These are phyloP conservation scores for Homarus americanus DNA, from an alignment of 1,140 invertebrate species.

Conservation along the genomic window DNA sequence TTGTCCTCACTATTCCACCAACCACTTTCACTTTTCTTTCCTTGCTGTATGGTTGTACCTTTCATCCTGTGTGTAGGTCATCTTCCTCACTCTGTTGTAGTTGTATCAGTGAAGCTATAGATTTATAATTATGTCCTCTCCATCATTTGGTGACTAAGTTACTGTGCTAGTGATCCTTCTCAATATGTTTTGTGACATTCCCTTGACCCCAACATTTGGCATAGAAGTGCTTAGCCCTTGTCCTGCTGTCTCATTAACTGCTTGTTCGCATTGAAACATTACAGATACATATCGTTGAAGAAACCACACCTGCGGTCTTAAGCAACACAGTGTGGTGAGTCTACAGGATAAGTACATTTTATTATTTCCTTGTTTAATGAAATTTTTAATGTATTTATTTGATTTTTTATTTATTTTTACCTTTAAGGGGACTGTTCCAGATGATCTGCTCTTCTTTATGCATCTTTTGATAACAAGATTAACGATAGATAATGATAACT, in stretches of 20 bases:
- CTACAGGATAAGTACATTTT: neutral
- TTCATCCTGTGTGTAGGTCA: too few relatives aligned
- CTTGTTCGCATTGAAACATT: constrained; percentile 14
- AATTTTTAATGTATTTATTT: neutral
- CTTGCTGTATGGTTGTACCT: too few relatives aligned
- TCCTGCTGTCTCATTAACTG: constrained; percentile 6
- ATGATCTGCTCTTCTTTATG: too few relatives aligned
- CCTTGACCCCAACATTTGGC: neutral
- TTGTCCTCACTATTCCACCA: too few relatives aligned
- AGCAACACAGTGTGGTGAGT: constrained; percentile 30
- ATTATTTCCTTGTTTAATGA: neutral
- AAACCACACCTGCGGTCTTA: constrained; percentile 56
- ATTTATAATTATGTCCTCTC: neutral
- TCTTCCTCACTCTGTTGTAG: too few relatives aligned
- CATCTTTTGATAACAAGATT: too few relatives aligned
- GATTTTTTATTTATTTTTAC: neutral
- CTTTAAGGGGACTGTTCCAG: too few relatives aligned
- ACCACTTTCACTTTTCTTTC: too few relatives aligned
- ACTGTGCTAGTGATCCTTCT: neutral
- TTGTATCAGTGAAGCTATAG: too few relatives aligned
- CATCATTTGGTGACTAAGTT: neutral
- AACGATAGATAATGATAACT: too few relatives aligned
- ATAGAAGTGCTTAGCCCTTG: neutral
- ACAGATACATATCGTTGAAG: constrained; percentile 52
- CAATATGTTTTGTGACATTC: neutral